These are phyloP conservation scores for Thermophis baileyi DNA, from an alignment of 2,113 vertebrate species.

Conservation along the genomic window DNA sequence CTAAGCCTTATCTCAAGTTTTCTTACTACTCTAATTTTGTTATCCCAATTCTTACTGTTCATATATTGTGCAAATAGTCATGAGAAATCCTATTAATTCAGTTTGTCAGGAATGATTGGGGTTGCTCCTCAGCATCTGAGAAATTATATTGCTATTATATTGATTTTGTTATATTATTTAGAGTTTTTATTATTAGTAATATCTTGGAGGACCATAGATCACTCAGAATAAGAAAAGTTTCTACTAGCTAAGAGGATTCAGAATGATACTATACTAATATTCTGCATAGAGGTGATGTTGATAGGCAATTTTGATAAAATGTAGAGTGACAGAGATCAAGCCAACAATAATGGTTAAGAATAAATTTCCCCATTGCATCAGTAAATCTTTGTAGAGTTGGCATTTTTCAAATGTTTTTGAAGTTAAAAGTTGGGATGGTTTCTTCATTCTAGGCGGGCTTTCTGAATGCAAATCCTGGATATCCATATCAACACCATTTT, in stretches of 20 bases:
- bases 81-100: not conserved
- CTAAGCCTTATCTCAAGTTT: not conserved
- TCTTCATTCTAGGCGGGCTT: not conserved
- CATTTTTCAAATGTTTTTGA: conserved; percentile 5
- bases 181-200: not conserved
- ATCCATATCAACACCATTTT: not conserved
- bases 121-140: not conserved
- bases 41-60: not conserved
- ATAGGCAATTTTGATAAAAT: conserved; percentile 42
- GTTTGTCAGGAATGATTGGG: not conserved
- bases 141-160: not conserved
- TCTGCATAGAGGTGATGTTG: conserved; percentile 26
- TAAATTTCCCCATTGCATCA: not conserved
- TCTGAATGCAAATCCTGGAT: not conserved
- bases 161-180: not conserved
- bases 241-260: conserved; percentile 21
- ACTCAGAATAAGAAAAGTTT: not conserved
- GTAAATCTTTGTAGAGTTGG: accelerated
- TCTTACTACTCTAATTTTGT: not conserved
- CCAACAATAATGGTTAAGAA: conserved; percentile 3
- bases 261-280: not conserved
- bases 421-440: not conserved
- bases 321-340: not conserved
- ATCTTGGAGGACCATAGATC: not conserved
- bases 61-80: not conserved